phyloP scores from a whole-genome alignment of 2,113 vertebrate genomes.

The Sylvilagus bachmani region DNA sequence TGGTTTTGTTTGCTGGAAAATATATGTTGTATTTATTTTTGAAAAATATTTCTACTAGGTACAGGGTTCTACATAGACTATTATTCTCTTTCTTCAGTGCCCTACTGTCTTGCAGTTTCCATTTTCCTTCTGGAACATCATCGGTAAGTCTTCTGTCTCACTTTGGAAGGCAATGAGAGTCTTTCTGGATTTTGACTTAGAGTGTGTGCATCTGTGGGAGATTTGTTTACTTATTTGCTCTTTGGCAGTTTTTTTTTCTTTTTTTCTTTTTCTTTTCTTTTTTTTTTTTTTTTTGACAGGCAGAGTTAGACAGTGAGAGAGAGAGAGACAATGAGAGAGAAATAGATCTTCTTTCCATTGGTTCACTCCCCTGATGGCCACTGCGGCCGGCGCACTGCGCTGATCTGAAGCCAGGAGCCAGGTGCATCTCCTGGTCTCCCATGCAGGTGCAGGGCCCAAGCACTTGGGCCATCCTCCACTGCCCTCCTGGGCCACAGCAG shows the following conservation, averaged over 20 bases:
- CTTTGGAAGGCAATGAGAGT: background rate
- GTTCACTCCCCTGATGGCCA: no score
- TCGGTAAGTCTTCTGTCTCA: background rate
- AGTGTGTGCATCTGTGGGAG: background rate
- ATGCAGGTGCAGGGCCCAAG: no score
- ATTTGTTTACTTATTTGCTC: background rate
- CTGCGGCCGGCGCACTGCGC: no score
- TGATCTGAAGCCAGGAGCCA: no score
- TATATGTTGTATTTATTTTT: background rate
- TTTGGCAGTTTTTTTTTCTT: no score
- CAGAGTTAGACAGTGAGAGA: no score
- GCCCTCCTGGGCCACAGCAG: no score
- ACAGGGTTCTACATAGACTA: background rate
- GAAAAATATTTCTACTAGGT: conserved; percentile 21
- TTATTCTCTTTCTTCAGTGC: background rate
- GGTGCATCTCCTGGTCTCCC: no score
- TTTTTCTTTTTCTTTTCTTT: no score
- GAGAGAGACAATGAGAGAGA: no score
- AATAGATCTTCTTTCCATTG: no score
- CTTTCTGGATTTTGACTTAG: background rate
- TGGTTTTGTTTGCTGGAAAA: background rate
- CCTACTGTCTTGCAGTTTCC: background rate
- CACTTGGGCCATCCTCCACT: no score
- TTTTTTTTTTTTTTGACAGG: background rate
- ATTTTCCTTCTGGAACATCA: background rate